Evolutionary conservation across 2,113 vertebrate genomes (phyloP), one percentile per base, ranked within the genome.

Genomic region (Ceyx melanurus): DNA sequence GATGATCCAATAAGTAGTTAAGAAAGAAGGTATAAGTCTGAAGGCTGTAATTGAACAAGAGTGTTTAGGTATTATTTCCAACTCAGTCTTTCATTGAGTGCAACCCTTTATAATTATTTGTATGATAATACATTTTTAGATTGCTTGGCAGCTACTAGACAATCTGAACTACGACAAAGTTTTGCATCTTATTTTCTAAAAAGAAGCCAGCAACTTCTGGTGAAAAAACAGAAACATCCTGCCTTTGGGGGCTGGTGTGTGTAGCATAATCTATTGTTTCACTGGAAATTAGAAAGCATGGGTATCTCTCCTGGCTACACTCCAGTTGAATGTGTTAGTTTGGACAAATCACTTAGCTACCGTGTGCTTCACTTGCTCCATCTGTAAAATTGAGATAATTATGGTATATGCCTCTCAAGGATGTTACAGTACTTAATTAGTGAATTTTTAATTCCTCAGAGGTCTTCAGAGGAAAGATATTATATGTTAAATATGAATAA

Each of bases 341-440:
- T 92, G 93, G 82, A 94, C 94, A 95, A 94, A 92, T 90, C 93
- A 92, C 79, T 95, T 89, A 93, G 89, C 74, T 94, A 94, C 76
- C 2, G 2, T 91, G 85, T 96, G 92, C 92, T 96, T 95, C 94
- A 95, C 82, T 95, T 96, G 77, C 76, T 92, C 88, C 88, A 88
- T 94, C 92, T 96, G 93, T 94, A 94, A 95, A 94, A 92, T 58
- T 42, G 64, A 93, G 93, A 96, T 95, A 92, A 96, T 93, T 93
- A 95, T 94, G 79, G 75, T 95, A 95, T 95, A 85, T 96, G 88
- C 90, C 67, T 88, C 90, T 94, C 92, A 88, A 94, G 67, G 90
- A 96, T 92, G 82, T 88, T 94, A 77, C 92, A 89, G 88, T 86
- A 86, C 75, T 89, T 95, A 95, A 94, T 94, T 93, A 94, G 64